Percentiles rank a stretch among this genome's conserved stretches.
These are phyloP conservation scores for Cloeon dipterum DNA, from an alignment of 2,888 invertebrate species.

Conservation along the genomic window DNA sequence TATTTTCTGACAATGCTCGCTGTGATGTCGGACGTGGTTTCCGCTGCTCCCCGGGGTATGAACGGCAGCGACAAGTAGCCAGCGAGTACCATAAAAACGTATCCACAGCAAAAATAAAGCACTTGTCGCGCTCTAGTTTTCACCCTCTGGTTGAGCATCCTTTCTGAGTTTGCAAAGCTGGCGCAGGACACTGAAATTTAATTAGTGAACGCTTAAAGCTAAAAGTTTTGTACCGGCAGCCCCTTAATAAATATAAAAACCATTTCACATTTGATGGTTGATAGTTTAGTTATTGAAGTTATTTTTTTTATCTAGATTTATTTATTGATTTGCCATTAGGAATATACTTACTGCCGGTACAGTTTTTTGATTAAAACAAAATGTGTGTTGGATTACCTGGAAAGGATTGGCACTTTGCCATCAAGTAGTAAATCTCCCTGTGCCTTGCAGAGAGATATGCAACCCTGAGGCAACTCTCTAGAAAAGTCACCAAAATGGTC, in stretches of 20 bases:
- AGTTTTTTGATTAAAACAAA: no score
- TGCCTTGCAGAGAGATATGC: neutral
- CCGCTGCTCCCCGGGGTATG: neutral
- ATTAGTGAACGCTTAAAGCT: no score
- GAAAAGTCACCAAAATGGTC: neutral
- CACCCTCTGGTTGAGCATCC: neutral
- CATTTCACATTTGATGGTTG: no score
- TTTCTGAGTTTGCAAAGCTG: neutral
- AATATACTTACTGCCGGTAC: no score
- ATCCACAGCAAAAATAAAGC: neutral
- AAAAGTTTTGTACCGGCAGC: no score
- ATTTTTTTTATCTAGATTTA: no score
- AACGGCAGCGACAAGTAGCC: neutral
- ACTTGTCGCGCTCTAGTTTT: neutral
- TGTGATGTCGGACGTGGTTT: neutral
- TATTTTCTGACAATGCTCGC: neutral
- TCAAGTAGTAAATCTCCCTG: neutral
- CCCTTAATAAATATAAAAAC: no score
- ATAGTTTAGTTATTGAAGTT: no score
- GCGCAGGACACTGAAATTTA: neutral
- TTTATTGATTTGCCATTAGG: no score
- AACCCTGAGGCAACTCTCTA: neutral
- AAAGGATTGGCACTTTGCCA: neutral
- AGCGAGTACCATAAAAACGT: neutral
- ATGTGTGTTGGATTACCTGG: no score